phyloP scores from a whole-genome alignment of 2,888 invertebrate species.

The Hyposoter dolosus region DNA sequence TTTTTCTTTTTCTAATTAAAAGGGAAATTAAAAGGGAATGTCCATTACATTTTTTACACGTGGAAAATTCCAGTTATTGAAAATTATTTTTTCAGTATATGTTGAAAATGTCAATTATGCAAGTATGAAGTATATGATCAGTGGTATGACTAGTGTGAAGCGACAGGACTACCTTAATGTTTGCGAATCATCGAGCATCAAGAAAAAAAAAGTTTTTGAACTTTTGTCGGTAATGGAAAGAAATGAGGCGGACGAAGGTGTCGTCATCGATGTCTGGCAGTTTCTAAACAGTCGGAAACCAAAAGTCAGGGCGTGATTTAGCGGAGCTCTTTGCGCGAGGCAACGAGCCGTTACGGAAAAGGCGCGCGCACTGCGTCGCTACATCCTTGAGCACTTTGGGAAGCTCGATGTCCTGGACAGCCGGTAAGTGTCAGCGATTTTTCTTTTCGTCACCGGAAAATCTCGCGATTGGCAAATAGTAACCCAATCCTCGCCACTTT shows the following conservation, averaged over 20 bases:
- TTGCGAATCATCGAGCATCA: too few relatives aligned
- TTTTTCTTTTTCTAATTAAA: too few relatives aligned
- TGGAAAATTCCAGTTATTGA: too few relatives aligned
- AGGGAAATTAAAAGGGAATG: too few relatives aligned
- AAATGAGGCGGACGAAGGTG: constrained; percentile 29
- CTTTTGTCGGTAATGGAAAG: not conserved
- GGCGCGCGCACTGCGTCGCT: not conserved
- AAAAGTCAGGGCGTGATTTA: constrained; percentile 26
- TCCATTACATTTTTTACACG: too few relatives aligned
- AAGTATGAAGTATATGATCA: too few relatives aligned
- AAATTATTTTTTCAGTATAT: too few relatives aligned
- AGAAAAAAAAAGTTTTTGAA: too few relatives aligned
- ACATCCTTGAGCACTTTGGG: constrained; percentile 6
- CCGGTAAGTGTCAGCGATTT: constrained; percentile 52
- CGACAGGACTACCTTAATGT: too few relatives aligned
- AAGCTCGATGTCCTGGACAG: constrained; percentile 31
- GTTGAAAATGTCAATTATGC: too few relatives aligned
- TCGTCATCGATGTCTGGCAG: constrained; percentile 15
- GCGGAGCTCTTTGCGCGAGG: constrained; percentile 33
- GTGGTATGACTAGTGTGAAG: too few relatives aligned
- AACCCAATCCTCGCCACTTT: constrained; percentile 56
- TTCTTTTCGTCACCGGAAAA: constrained; percentile 57
- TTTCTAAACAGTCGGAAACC: not conserved
- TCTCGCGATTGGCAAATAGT: constrained; percentile 50
- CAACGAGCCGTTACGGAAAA: constrained; percentile 48